phyloP scores from a whole-genome alignment of 2,113 vertebrate species.

The Falcunculus frontatus region DNA sequence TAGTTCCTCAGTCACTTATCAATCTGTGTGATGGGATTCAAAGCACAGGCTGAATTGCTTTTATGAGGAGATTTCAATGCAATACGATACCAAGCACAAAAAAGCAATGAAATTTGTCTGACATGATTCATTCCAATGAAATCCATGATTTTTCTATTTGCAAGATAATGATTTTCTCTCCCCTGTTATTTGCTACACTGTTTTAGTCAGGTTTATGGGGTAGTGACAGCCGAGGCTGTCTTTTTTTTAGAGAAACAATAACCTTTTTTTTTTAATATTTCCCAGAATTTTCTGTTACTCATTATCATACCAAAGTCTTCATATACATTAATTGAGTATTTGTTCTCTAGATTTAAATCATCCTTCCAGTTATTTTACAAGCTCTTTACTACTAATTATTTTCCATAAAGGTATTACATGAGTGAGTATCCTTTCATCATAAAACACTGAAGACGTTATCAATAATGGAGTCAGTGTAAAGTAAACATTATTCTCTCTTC shows the following conservation, averaged over 20 bases:
- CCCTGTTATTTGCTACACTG: neutral
- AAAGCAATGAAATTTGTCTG: slow-evolving; percentile 13
- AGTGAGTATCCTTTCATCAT: neutral
- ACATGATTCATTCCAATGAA: slow-evolving; percentile 2
- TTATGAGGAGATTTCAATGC: neutral
- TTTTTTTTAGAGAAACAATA: neutral
- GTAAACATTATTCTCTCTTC: neutral
- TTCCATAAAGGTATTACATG: neutral
- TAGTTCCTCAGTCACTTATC: neutral
- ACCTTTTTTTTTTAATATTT: neutral
- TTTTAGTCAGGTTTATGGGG: neutral
- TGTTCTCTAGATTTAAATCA: neutral
- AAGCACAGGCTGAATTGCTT: neutral
- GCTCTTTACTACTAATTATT: neutral
- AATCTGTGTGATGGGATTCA: neutral
- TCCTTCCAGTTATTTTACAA: neutral
- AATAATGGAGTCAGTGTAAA: neutral
- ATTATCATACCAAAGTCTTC: neutral
- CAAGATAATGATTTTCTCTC: slow-evolving; percentile 6
- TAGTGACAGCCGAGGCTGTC: neutral
- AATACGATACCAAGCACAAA: neutral
- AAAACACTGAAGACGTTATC: neutral
- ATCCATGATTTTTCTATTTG: neutral
- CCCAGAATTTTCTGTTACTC: neutral
- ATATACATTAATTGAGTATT: neutral